Evolutionary conservation across 2,113 vertebrate species (phyloP).

Genomic region (Bubo bubo): DNA sequence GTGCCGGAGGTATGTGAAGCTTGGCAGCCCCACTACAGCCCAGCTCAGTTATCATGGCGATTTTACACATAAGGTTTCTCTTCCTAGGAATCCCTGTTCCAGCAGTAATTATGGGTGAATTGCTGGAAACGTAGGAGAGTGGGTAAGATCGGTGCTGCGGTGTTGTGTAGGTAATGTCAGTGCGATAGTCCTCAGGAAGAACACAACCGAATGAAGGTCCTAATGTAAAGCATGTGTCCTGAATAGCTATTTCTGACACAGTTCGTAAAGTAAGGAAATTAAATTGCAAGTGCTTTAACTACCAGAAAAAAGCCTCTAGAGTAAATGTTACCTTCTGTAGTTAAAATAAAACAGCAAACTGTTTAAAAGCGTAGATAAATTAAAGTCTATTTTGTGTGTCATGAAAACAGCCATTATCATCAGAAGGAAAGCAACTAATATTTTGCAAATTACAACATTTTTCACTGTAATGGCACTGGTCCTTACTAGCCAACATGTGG

Average conservation of each 20-base stretch:
- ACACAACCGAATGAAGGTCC: background rate
- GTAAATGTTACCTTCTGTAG: background rate
- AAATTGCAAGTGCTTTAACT: background rate
- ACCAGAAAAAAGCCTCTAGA: background rate
- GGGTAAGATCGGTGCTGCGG: background rate
- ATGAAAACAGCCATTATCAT: background rate
- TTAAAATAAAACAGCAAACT: background rate
- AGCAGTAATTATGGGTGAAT: background rate
- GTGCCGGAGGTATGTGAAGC: accelerated
- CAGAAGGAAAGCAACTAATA: background rate
- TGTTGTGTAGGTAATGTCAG: background rate
- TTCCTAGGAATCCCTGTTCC: background rate
- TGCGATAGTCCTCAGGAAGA: background rate
- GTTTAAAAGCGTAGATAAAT: background rate
- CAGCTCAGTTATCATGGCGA: background rate
- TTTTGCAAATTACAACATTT: background rate
- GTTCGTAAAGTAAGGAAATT: background rate
- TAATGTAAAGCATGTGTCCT: background rate
- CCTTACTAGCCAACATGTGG: background rate
- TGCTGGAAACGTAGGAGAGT: accelerated
- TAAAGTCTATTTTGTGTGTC: background rate
- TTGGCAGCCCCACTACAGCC: background rate
- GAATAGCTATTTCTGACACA: background rate
- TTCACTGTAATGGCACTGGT: background rate
- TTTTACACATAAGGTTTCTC: background rate